phyloP scores from a whole-genome alignment of 2,888 invertebrate species.

The Polia nebulosa region DNA sequence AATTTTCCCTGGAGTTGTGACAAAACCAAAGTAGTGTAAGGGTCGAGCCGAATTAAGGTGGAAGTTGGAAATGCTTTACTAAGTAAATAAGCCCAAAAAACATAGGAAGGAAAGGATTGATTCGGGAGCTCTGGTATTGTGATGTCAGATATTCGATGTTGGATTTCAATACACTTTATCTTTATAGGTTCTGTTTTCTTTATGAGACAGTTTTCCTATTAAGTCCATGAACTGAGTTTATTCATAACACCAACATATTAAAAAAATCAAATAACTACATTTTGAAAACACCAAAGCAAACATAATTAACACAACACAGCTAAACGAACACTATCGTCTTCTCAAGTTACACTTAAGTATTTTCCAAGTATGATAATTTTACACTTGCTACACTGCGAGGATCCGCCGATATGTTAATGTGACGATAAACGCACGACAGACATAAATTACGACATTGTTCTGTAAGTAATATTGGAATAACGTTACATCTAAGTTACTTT shows the following conservation, averaged over 20 bases:
- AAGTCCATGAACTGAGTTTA: not conserved
- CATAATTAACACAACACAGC: slow-evolving; percentile 16
- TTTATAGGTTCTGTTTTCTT: not conserved
- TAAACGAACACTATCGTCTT: slow-evolving; percentile 28
- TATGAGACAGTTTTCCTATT: not conserved
- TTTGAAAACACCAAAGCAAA: not conserved
- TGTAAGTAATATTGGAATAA: slow-evolving; percentile 10
- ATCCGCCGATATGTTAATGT: slow-evolving; percentile 41
- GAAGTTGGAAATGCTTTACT: too few relatives aligned
- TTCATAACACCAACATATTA: not conserved
- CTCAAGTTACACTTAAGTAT: slow-evolving; percentile 19
- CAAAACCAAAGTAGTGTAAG: too few relatives aligned
- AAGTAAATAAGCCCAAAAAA: not conserved
- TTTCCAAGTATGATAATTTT: slow-evolving; percentile 36
- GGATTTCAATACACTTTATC: not conserved
- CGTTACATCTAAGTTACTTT: slow-evolving; percentile 16
- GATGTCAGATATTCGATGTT: not conserved
- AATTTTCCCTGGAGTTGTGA: too few relatives aligned
- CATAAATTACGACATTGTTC: slow-evolving; percentile 39
- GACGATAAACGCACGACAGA: slow-evolving; percentile 54
- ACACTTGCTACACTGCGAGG: slow-evolving; percentile 19
- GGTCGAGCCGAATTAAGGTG: too few relatives aligned
- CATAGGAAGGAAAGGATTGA: not conserved
- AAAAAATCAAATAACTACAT: not conserved
- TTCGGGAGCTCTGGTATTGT: not conserved